phyloP scores from a whole-genome alignment of 1,140 invertebrate species.

The Telenomus remus region DNA sequence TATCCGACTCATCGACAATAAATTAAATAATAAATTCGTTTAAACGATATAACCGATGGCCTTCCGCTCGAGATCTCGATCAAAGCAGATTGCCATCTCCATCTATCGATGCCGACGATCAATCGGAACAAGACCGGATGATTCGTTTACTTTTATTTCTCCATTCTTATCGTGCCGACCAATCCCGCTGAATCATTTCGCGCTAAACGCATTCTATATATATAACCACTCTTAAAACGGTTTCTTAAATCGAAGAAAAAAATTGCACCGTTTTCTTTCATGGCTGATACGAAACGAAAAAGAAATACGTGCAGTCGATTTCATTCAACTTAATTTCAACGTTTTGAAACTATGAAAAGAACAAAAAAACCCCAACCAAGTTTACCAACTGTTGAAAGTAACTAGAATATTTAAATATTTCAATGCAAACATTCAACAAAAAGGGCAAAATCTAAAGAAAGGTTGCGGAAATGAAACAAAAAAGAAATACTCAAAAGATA shows the following conservation, averaged over 20 bases:
- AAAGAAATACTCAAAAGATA: no score
- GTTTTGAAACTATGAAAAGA: no score
- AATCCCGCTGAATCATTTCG: slow-evolving; percentile 1
- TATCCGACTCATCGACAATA: slow-evolving; percentile 44
- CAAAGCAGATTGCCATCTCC: slow-evolving; percentile 36
- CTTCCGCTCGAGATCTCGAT: slow-evolving; percentile 22
- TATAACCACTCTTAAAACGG: no score
- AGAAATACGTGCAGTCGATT: not conserved
- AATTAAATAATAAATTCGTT: slow-evolving; percentile 53
- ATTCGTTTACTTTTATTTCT: slow-evolving; percentile 21
- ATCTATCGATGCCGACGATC: slow-evolving; percentile 15
- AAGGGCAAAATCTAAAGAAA: no score
- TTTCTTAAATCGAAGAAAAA: no score
- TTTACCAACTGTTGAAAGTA: no score
- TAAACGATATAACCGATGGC: slow-evolving; percentile 33
- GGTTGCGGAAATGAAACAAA: no score
- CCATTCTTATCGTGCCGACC: not conserved
- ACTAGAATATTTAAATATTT: no score
- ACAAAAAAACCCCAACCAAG: no score
- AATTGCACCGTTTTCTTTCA: no score
- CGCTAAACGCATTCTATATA: slow-evolving; percentile 1
- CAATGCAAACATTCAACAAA: no score
- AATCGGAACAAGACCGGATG: slow-evolving; percentile 1
- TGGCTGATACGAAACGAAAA: no score
- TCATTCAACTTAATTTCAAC: not conserved